Evolutionary conservation across 2,888 invertebrate species (phyloP).

Genomic region (Cheilosia pagana): DNA sequence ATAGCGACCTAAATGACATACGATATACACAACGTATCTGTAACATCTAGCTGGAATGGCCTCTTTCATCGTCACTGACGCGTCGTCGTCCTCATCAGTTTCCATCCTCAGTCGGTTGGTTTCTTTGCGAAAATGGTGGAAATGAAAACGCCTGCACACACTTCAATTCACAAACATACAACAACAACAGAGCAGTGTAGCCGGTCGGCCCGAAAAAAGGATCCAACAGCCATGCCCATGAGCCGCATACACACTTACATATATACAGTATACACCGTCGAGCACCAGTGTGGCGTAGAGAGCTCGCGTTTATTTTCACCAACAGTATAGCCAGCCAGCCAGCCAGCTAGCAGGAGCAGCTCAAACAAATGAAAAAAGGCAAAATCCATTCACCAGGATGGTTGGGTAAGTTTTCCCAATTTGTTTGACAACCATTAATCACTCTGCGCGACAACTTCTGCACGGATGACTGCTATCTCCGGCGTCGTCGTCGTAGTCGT

Average conservation of each 20-base stretch:
- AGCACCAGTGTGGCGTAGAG: constrained; percentile 39
- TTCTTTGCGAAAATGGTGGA: constrained; percentile 62
- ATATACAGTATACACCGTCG: background rate
- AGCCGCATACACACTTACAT: constrained; percentile 5
- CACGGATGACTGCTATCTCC: constrained; percentile 79
- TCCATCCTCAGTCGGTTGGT: constrained; percentile 44
- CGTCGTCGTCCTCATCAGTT: constrained; percentile 59
- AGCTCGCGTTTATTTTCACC: constrained; percentile 43
- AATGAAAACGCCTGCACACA: constrained; percentile 60
- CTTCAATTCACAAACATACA: constrained; percentile 51
- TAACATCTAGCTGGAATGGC: constrained; percentile 55
- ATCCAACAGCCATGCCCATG: constrained; percentile 36
- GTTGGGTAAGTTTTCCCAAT: constrained; percentile 77
- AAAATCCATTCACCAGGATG: constrained; percentile 75
- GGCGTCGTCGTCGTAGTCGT: constrained; percentile 69
- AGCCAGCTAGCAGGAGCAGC: constrained; percentile 7
- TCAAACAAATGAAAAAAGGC: constrained; percentile 62
- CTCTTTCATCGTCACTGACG: constrained; percentile 63
- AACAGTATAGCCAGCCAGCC: constrained; percentile 37
- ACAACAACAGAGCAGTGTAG: background rate
- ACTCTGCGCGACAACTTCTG: constrained; percentile 80
- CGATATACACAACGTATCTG: constrained; percentile 41
- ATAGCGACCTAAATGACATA: constrained; percentile 28
- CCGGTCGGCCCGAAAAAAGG: constrained; percentile 46
- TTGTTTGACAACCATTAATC: constrained; percentile 82